Evolutionary conservation across 2,797 vertebrate genomes (phyloP), one percentile per base, ranked within the genome.

Genomic region (Alca torda): DNA sequence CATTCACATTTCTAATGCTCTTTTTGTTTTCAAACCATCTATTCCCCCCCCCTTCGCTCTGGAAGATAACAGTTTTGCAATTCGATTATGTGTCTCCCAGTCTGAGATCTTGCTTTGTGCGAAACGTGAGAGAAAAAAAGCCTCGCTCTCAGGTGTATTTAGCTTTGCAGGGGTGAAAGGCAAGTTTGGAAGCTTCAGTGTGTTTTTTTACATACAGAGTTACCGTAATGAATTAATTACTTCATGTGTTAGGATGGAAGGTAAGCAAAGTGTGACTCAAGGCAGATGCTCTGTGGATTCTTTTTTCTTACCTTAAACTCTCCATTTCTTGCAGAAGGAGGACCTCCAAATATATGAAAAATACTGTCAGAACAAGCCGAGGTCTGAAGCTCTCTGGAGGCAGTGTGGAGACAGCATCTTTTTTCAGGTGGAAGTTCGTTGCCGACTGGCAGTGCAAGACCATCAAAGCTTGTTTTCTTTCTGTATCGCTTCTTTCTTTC

Each of bases 321-420:
- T 65, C 84, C 23, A 80, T 97, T 74, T 92, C 65, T 96, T 88
- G 48, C 97, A 99, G 99, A 99, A 99, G 98, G 99, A 99, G 97
- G 99, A 99, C 94, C 98, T 99, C 84, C 99, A 99, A 96, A 98
- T 99, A 96, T 99, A 99, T 97, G 99, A 99, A 97, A 99, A 99
- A 96, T 99, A 99, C 96, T 99, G 99, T 96, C 98, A 99, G 97
- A 99, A 99, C 94, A 99, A 99, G 84, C 99, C 99, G 3, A 98
- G 99, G 72, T 99, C 99, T 33, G 99, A 98, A 96, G 98, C 99
- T 65, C 98, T 99, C 74, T 99, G 99, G 99, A 98, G 99, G 78
- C 99, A 99, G 68, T 99, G 99, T 98, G 99, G 99, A 95, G 99
- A 99, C 97, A 99, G 99, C 78, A 98, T 98, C 76, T 99, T 99